phyloP scores from a whole-genome alignment of 2,113 vertebrate genomes.

The Psittacus erithacus region DNA sequence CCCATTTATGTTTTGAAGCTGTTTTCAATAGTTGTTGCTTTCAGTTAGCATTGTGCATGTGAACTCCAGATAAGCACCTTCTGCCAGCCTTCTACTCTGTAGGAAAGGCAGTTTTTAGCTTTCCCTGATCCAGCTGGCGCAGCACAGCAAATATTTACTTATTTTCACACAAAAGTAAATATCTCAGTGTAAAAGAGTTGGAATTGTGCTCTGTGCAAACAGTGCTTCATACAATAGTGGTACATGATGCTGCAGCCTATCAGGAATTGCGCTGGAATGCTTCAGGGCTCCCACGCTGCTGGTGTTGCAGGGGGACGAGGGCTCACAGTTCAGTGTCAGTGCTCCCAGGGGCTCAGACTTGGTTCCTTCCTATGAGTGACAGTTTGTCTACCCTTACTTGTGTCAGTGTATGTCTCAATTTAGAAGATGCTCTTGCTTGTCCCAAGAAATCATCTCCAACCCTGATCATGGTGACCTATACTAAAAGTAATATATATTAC shows the following conservation, averaged over 20 bases:
- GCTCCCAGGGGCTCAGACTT: neutral
- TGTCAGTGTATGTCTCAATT: neutral
- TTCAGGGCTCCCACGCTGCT: neutral
- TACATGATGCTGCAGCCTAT: neutral
- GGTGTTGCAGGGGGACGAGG: neutral
- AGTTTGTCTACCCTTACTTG: neutral
- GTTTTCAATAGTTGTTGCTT: neutral
- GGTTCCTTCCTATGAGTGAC: neutral
- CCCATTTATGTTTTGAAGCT: neutral
- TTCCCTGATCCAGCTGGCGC: conserved; percentile 39
- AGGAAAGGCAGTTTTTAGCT: neutral
- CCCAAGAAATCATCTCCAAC: neutral
- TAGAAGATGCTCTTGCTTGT: neutral
- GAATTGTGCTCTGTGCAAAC: neutral
- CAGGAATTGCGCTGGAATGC: neutral
- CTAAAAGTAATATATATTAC: neutral
- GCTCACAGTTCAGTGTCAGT: neutral
- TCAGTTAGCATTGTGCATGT: neutral
- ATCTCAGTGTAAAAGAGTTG: neutral
- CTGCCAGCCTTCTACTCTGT: conserved; percentile 21
- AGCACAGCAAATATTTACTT: conserved; percentile 55
- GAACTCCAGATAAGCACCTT: neutral
- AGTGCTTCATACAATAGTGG: neutral
- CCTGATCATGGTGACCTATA: neutral
- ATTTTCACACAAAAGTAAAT: conserved; percentile 36